phyloP scores from a whole-genome alignment of 2,888 invertebrate genomes.

The Thecocarcelia acutangulata region DNA sequence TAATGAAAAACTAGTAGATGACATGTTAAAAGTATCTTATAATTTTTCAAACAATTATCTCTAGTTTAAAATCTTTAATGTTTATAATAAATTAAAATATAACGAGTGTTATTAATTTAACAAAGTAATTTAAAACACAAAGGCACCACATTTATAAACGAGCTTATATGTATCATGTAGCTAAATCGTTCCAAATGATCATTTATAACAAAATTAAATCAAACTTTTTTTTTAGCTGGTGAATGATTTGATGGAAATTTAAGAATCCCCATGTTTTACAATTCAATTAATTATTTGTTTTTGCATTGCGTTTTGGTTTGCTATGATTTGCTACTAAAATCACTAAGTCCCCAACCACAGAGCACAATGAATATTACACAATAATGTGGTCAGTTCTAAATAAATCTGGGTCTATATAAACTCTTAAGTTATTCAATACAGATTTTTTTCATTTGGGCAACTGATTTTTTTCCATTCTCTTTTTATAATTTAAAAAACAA shows the following conservation, averaged over 20 bases:
- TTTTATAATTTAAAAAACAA: too few relatives aligned
- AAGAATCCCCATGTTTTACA: conserved; percentile 48
- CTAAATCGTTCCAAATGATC: conserved; percentile 34
- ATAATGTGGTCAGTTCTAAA: too few relatives aligned
- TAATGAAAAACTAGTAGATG: conserved; percentile 44
- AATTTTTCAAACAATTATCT: conserved; percentile 54
- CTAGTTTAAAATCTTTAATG: conserved; percentile 20
- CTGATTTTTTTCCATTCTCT: too few relatives aligned
- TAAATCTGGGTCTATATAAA: too few relatives aligned
- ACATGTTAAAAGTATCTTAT: conserved; percentile 51
- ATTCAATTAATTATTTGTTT: conserved; percentile 55
- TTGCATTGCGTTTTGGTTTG: conserved; percentile 37
- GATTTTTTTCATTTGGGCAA: too few relatives aligned
- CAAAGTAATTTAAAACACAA: conserved; percentile 34
- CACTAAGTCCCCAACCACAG: conserved; percentile 27
- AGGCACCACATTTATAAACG: not conserved
- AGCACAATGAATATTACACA: conserved; percentile 61
- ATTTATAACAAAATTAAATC: not conserved
- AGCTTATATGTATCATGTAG: not conserved
- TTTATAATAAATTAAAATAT: conserved; percentile 21
- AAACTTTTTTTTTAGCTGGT: not conserved
- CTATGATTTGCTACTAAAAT: conserved; percentile 44
- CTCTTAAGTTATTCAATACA: too few relatives aligned
- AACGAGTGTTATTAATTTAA: conserved; percentile 30
- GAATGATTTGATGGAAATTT: conserved; percentile 38